Evolutionary conservation across 2,888 invertebrate genomes (phyloP).

Genomic region (Osmoderma eremita): DNA sequence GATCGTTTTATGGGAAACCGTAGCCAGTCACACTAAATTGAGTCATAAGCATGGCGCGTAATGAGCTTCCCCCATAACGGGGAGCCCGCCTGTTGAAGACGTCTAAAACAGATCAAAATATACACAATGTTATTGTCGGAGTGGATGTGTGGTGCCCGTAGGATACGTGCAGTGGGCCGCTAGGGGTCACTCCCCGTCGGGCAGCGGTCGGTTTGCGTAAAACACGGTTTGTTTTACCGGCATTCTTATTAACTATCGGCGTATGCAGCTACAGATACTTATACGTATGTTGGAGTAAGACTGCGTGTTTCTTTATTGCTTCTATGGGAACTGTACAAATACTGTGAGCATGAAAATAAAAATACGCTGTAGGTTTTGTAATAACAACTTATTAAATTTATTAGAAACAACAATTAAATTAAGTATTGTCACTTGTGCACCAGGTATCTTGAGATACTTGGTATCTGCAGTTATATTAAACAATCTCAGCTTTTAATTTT

Average conservation of each 20-base stretch:
- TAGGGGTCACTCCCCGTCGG: slow-evolving; percentile 34
- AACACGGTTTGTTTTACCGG: slow-evolving; percentile 14
- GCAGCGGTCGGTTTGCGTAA: slow-evolving; percentile 25
- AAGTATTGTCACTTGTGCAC: too few relatives aligned
- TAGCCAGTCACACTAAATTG: slow-evolving; percentile 42
- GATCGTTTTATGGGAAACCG: slow-evolving; percentile 30
- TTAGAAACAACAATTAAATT: too few relatives aligned
- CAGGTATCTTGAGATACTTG: too few relatives aligned
- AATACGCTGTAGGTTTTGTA: too few relatives aligned
- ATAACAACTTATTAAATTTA: too few relatives aligned
- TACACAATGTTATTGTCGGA: slow-evolving; percentile 39
- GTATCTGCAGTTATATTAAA: too few relatives aligned
- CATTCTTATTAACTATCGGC: slow-evolving; percentile 1
- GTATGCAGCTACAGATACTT: too few relatives aligned
- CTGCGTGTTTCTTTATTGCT: too few relatives aligned
- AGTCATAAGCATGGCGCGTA: slow-evolving; percentile 41
- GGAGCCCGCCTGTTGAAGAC: slow-evolving; percentile 37
- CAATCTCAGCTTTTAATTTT: too few relatives aligned
- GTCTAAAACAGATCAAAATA: slow-evolving; percentile 39
- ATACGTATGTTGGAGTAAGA: too few relatives aligned
- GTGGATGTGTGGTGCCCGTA: slow-evolving; percentile 31
- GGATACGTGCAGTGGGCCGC: slow-evolving; percentile 23
- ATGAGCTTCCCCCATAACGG: slow-evolving; percentile 39
- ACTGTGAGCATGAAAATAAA: too few relatives aligned
- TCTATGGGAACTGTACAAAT: too few relatives aligned